Conservation (phyloP, 1,140 invertebrate genomes). For the Musca vetustissima region DNA sequence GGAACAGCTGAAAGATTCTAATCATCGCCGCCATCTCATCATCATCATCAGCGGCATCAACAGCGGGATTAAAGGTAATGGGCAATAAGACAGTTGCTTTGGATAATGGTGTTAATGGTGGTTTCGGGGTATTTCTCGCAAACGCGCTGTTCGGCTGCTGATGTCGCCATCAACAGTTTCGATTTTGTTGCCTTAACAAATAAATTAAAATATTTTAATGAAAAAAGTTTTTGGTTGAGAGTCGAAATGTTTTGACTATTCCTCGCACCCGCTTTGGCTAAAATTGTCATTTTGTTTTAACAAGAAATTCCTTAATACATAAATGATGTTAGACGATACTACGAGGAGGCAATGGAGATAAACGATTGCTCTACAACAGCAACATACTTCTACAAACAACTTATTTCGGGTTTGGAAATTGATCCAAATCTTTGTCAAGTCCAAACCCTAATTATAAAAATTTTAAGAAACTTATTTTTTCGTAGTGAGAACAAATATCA, state of each 20-base stretch:
- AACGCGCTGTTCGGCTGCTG: background rate
- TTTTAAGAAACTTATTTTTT: too few relatives aligned
- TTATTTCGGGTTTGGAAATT: too few relatives aligned
- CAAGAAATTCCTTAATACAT: slow-evolving; percentile 13
- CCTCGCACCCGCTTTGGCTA: too few relatives aligned
- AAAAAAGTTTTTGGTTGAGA: slow-evolving; percentile 44
- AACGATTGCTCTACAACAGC: too few relatives aligned
- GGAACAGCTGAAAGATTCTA: too few relatives aligned
- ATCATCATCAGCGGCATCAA: background rate
- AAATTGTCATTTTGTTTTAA: background rate
- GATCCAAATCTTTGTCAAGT: too few relatives aligned
- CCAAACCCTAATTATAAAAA: too few relatives aligned
- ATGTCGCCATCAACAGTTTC: slow-evolving; percentile 4
- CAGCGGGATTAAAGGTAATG: background rate
- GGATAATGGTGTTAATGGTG: slow-evolving; percentile 7
- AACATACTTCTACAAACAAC: too few relatives aligned
- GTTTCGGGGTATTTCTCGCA: background rate
- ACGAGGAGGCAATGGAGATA: too few relatives aligned
- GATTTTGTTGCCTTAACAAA: slow-evolving; percentile 30
- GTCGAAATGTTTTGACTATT: too few relatives aligned
- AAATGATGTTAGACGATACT: too few relatives aligned
- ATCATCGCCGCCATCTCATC: background rate
- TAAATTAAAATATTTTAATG: slow-evolving; percentile 55
- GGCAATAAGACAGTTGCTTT: background rate
- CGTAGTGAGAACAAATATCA: too few relatives aligned